Conservation (phyloP, 1,140 invertebrate genomes). For the Ceratitis capitata region DNA sequence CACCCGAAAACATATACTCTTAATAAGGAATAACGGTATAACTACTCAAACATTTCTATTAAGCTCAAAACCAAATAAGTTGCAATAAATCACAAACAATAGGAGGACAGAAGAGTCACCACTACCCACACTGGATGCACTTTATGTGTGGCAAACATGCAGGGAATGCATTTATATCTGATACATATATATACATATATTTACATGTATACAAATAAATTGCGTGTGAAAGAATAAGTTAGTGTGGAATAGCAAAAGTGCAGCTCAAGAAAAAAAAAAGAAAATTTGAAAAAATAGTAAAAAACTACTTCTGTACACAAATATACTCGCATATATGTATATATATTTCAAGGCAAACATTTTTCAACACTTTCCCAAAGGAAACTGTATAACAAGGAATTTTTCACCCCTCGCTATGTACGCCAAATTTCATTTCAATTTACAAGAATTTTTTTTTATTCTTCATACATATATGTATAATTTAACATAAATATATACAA, state of each 20-base stretch:
- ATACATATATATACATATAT: not conserved
- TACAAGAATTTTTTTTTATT: not conserved
- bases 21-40: not conserved
- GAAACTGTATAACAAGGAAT: not conserved
- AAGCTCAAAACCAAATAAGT: not conserved
- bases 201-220: not conserved
- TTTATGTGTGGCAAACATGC: slow-evolving; percentile 2
- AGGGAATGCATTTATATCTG: not conserved
- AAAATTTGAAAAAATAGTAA: not conserved
- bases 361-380: slow-evolving; percentile 25
- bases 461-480: not conserved
- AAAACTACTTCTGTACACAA: too few relatives aligned
- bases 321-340: too few relatives aligned
- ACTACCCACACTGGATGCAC: not conserved
- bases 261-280: not conserved
- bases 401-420: not conserved
- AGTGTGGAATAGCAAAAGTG: not conserved
- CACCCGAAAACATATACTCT: not conserved
- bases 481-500: not conserved
- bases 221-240: not conserved
- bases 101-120: not conserved
- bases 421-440: slow-evolving; percentile 11
- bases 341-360: slow-evolving; percentile 1
- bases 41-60: not conserved
- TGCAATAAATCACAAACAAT: slow-evolving; percentile 27